These are phyloP conservation scores for Astreopora myriophthalma DNA, from an alignment of 64 coral and sea anemone genomes.

Conservation along the genomic window DNA sequence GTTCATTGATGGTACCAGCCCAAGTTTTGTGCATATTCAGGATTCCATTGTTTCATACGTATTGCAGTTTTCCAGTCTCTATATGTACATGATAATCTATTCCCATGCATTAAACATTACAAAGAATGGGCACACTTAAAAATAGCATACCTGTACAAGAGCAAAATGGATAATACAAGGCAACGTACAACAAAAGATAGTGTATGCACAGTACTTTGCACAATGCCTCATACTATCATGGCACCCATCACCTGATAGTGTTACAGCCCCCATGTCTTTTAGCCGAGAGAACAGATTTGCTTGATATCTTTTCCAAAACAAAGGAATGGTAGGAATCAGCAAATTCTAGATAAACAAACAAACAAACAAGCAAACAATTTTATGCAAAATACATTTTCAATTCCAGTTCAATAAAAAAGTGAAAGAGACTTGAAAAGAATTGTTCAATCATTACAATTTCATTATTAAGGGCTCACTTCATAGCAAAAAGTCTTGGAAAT, in stretches of 20 bases:
- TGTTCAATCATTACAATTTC: too few relatives aligned
- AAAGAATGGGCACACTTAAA: not conserved
- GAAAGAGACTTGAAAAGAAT: too few relatives aligned
- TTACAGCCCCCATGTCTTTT: not conserved
- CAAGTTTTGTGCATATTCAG: too few relatives aligned
- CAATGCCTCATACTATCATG: constrained; percentile 41
- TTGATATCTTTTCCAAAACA: constrained; percentile 18
- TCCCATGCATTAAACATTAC: too few relatives aligned
- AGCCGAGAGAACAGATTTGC: not conserved
- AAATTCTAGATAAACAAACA: not conserved
- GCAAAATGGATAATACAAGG: not conserved
- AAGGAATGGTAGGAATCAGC: constrained; percentile 22
- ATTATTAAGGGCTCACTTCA: too few relatives aligned
- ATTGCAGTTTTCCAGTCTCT: too few relatives aligned
- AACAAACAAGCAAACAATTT: not conserved
- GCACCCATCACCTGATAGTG: constrained; percentile 18
- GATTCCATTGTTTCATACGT: too few relatives aligned
- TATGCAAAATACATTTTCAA: not conserved
- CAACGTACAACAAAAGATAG: constrained; percentile 18
- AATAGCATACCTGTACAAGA: not conserved
- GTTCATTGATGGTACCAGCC: too few relatives aligned
- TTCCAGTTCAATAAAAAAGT: not conserved
- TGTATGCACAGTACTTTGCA: constrained; percentile 50
- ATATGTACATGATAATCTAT: too few relatives aligned
- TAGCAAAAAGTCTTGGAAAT: too few relatives aligned